Base-by-base conservation (phyloP, 2,113 vertebrate genomes). In the Leuciscus idus region DNA sequence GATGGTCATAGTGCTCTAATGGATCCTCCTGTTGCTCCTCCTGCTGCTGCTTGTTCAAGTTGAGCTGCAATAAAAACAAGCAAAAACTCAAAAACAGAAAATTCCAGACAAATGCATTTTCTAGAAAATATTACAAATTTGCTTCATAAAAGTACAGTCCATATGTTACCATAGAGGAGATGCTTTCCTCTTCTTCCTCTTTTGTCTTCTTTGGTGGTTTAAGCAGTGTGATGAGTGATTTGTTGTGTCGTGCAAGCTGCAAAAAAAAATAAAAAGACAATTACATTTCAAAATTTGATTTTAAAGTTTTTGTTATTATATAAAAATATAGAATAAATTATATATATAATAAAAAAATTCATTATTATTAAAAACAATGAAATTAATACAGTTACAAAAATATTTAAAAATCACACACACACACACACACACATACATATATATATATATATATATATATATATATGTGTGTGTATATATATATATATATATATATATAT, bases 221-320 rank as follows among this genome's bases (percentile, higher is more conserved):
- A 91, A 99, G 93, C 87, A 99, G 94, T 87, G 95, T 95, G 92
- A 97, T 95, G 77, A 99, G 96, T 1, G 93, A 91, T 84, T 96
- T 98, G 93, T 98, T 99, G 95, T 99, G 98, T 83, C 97, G 93
- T 50, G 97, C 97, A 84, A 99, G 93, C 98, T 99, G 92, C 1
- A 86, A 55, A 90, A 26, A 89, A 76, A 86, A 2, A 55, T 55
- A 55, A 26, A 4, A 11, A 26, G 26, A 62, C 1, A 11, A 12
- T 26, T n/a, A 1, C 0, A 61, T 1, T n/a, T 26, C 23, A 26
- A 1, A 11, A 4, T 62, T 61, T 26, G 23, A 62, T 62, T n/a
- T 62, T 6, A 26, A 62, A 10, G 23, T 26, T 62, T 4, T 26
- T 55, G 52, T 52, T 12, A 48, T 48, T 48, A 4, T 52, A 52